These are phyloP conservation scores for Paragorgia papillata DNA, from an alignment of 92 coral and sea anemone genomes.

Conservation along the genomic window DNA sequence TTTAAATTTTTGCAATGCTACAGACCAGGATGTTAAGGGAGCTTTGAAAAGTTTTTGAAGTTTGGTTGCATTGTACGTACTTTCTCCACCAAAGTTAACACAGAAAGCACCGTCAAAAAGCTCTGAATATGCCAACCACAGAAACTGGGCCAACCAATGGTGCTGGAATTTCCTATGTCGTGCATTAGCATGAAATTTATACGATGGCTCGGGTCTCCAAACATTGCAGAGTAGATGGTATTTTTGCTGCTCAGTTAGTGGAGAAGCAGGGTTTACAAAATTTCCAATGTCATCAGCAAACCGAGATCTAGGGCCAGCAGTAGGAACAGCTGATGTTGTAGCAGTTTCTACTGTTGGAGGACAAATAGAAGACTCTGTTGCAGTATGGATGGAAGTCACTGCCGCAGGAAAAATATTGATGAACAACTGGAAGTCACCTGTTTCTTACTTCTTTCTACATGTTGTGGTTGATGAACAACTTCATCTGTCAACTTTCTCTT, in stretches of 20 bases:
- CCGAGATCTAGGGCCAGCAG: background rate
- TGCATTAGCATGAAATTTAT: background rate
- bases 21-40: background rate
- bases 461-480: background rate
- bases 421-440: too few species aligned
- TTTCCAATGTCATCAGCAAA: slow-evolving; percentile 37
- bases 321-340: slow-evolving; percentile 1
- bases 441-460: background rate
- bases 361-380: background rate
- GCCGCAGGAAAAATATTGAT: background rate
- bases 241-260: slow-evolving; percentile 28
- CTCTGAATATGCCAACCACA: slow-evolving; percentile 38
- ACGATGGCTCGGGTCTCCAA: slow-evolving; percentile 23
- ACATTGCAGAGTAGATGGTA: slow-evolving; percentile 41
- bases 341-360: background rate
- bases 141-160: slow-evolving; percentile 29
- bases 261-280: slow-evolving; percentile 13
- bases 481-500: background rate
- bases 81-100: slow-evolving; percentile 32
- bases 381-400: too few species aligned
- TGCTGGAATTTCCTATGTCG: slow-evolving; percentile 19
- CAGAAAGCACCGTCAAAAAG: slow-evolving; percentile 37
- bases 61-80: slow-evolving; percentile 33
- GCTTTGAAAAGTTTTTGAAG: slow-evolving; percentile 29
- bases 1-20: slow-evolving; percentile 8